Evolutionary conservation across 2,113 vertebrate genomes (phyloP).

Genomic region (Globicephala melas): DNA sequence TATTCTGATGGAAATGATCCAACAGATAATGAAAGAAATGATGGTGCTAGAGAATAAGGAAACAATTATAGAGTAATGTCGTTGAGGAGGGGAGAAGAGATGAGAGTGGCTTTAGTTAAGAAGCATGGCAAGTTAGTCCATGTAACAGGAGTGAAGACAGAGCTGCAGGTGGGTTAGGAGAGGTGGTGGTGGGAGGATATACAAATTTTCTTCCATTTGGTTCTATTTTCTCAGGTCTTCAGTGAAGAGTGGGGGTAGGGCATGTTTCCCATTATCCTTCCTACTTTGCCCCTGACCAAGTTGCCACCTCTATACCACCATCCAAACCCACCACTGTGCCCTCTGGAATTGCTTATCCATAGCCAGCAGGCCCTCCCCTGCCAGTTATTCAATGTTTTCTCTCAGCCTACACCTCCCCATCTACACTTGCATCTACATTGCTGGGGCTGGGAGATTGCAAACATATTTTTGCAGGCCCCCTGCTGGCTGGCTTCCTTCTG

Average conservation of each 20-base stretch:
- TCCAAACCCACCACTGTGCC: background rate
- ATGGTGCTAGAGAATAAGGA: background rate
- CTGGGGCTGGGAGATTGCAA: background rate
- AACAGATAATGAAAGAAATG: background rate
- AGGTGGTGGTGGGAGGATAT: no score
- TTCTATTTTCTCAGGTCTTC: background rate
- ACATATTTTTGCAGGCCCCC: background rate
- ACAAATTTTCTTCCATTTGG: background rate
- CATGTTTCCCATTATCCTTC: background rate
- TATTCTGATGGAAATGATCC: background rate
- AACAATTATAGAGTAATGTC: background rate
- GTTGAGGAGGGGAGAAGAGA: no score
- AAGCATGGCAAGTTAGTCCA: background rate
- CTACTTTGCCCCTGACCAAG: background rate
- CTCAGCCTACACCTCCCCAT: background rate
- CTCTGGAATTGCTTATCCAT: background rate
- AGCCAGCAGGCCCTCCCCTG: background rate
- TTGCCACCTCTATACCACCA: background rate
- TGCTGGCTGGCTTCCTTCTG: background rate
- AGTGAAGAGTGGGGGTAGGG: background rate
- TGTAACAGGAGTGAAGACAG: background rate
- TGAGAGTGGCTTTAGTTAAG: background rate
- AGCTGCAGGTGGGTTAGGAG: background rate
- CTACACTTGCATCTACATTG: background rate
- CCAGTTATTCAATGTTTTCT: background rate